Base-by-base conservation (phyloP, 2,113 vertebrate genomes). In the Spermophilus dauricus region DNA sequence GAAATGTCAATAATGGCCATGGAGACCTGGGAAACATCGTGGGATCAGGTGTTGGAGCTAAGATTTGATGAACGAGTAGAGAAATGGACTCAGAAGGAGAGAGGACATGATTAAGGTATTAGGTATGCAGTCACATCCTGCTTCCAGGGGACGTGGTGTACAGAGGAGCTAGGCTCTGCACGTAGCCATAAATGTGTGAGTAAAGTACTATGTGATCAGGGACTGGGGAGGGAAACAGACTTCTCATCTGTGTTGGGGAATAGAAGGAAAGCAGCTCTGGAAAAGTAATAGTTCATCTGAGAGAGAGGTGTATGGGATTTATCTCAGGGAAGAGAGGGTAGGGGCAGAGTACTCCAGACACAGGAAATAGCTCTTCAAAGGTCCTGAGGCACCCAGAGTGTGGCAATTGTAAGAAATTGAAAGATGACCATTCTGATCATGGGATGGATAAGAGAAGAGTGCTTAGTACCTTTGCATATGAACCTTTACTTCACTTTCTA, bases 161-260 rank as follows among this genome's bases (percentile, higher is more conserved):
- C 26, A 18, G 45, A 92, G 28, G 30, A n/a, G 13, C 24, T 63
- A 37, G 32, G 45, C 16, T 30, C 2, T 86, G 4, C 11, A 2
- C 14, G 16, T 14, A 39, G 4, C 34, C 24, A 18, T 63, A 26
- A 34, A 67, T 8, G 17, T 61, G 22, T 26, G 22, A 56, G 28
- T 7, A 51, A 14, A 42, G 28, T 13, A 11, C 26, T 16, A 4
- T 30, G 0, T 39, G 16, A 24, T 10, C 18, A 2, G 13, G 14
- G 26, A 22, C 8, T 17, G 4, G 3, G 32, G 16, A 37, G 0
- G 28, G 14, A 32, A 61, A 1, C 28, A 4, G 53, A 42, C 10
- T 58, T 39, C 5, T 69, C 5, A 30, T 63, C 28, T 78, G 45
- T 32, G 67, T 37, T 0, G 30, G 4, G 42, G 1, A 80, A 53